These are phyloP conservation scores for Callipepla squamata DNA, from an alignment of 2,113 vertebrate species.

Conservation along the genomic window DNA sequence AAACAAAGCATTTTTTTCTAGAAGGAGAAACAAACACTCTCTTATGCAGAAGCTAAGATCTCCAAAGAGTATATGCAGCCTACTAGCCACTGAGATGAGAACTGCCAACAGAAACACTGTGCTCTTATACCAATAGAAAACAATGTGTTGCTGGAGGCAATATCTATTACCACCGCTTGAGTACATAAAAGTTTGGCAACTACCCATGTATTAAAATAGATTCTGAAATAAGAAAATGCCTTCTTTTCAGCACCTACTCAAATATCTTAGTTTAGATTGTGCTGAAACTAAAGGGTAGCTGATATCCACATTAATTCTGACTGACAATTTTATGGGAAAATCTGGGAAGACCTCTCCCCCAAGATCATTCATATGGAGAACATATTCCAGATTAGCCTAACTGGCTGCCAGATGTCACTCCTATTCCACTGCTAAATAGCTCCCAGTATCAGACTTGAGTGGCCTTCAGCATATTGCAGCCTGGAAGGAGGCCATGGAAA, in stretches of 20 bases:
- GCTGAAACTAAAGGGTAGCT: constrained; percentile 9
- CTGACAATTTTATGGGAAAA: constrained; percentile 30
- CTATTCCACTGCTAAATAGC: background rate
- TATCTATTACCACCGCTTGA: constrained; percentile 14
- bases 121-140: constrained; percentile 42
- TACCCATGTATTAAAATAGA: constrained; percentile 39
- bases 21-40: background rate
- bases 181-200: constrained; percentile 35
- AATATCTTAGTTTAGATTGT: constrained; percentile 19
- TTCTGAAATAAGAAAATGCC: constrained; percentile 25
- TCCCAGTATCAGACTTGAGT: background rate
- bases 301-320: constrained; percentile 43
- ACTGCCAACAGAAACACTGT: constrained; percentile 35
- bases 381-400: background rate
- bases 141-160: constrained; percentile 33
- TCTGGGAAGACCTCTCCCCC: background rate
- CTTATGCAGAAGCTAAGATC: constrained; percentile 17
- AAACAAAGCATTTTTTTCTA: constrained; percentile 28
- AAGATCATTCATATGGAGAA: background rate
- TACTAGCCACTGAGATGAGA: background rate
- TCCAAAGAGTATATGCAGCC: background rate
- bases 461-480: background rate
- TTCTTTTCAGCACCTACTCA: constrained; percentile 41
- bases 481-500: background rate
- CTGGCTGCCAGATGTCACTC: constrained; percentile 2